Evolutionary conservation across 2,888 invertebrate species (phyloP).

Genomic region (Germaria angustata): DNA sequence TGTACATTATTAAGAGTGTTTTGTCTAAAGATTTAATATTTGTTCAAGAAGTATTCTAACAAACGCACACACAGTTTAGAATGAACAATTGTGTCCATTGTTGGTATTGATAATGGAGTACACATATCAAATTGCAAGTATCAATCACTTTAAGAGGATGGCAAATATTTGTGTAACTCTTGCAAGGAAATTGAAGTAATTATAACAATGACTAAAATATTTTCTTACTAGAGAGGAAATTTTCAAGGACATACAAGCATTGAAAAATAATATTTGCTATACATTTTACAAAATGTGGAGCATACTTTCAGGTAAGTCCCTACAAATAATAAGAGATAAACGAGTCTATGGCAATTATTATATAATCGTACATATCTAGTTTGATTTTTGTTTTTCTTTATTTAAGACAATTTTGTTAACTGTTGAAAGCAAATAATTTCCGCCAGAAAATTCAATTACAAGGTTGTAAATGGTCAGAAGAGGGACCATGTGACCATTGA

Average conservation of each 20-base stretch:
- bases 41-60: background rate
- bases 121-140: constrained; percentile 40
- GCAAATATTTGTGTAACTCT: constrained; percentile 51
- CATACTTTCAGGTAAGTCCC: no score
- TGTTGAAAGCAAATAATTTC: constrained; percentile 27
- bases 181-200: constrained; percentile 15
- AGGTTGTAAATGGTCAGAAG: no score
- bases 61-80: background rate
- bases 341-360: no score
- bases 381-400: no score
- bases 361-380: no score
- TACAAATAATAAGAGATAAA: no score
- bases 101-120: constrained; percentile 48
- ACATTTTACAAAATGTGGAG: background rate
- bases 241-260: no score
- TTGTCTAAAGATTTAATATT: constrained; percentile 28
- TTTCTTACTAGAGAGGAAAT: no score
- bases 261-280: no score
- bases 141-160: constrained; percentile 56
- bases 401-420: background rate
- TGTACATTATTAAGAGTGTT: background rate
- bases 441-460: constrained; percentile 21
- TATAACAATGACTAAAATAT: background rate
- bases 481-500: no score
- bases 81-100: constrained; percentile 35